Percentiles rank a stretch among this genome's conserved stretches.
These are phyloP conservation scores for Brachionus paranguensis DNA, from an alignment of 1,140 invertebrate species.

Conservation along the genomic window DNA sequence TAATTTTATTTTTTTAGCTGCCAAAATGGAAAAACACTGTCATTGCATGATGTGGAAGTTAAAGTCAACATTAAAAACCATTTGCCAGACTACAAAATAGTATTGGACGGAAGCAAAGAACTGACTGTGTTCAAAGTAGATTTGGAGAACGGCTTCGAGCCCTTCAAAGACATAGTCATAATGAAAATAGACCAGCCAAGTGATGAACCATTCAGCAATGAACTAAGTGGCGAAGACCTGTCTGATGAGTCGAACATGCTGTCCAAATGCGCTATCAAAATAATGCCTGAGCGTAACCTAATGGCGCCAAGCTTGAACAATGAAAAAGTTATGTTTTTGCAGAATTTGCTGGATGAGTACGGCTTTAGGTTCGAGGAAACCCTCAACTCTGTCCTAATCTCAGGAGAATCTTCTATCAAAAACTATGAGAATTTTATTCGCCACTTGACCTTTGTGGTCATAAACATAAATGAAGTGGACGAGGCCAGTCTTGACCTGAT, in stretches of 20 bases:
- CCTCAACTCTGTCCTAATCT: background rate
- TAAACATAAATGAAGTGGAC: slow-evolving; percentile 19
- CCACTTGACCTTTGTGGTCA: slow-evolving; percentile 18
- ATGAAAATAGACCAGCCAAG: background rate
- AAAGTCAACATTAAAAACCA: background rate
- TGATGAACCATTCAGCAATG: background rate
- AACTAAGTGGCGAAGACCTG: background rate
- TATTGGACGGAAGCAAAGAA: background rate
- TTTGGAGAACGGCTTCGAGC: slow-evolving; percentile 33
- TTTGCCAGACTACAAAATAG: background rate
- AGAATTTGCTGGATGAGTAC: slow-evolving; percentile 32
- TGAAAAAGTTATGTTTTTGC: slow-evolving; percentile 40
- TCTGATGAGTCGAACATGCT: background rate
- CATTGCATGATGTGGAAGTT: background rate
- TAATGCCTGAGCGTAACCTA: slow-evolving; percentile 24
- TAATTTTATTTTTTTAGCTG: background rate
- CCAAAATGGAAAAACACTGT: background rate
- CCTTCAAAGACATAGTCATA: slow-evolving; percentile 16
- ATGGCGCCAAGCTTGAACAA: slow-evolving; percentile 25
- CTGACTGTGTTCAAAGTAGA: background rate
- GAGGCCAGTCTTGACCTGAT: background rate
- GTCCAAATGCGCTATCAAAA: background rate
- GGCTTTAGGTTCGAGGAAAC: slow-evolving; percentile 28
- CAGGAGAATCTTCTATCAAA: background rate
- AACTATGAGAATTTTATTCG: slow-evolving; percentile 38